Conservation (phyloP, 2,113 vertebrate species). For the Eudorcas thomsonii region DNA sequence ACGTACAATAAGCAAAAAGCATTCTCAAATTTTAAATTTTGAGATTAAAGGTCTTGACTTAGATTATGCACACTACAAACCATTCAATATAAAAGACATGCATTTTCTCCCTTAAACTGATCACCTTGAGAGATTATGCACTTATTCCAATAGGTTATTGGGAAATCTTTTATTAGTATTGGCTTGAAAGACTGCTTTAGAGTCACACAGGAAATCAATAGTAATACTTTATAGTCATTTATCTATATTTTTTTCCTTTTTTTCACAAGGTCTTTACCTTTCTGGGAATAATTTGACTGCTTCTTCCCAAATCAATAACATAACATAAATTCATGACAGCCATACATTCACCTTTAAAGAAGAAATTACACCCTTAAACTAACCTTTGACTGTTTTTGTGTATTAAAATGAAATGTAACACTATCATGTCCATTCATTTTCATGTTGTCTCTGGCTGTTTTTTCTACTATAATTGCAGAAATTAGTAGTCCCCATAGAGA, state of each 20-base stretch:
- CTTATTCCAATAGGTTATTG: background rate
- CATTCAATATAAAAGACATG: background rate
- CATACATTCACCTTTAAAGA: background rate
- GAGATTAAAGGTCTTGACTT: background rate
- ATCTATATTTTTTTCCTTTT: background rate
- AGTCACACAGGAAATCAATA: background rate
- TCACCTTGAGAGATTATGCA: background rate
- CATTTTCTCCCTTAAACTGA: background rate
- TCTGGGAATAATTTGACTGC: conserved; percentile 13
- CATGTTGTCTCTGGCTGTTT: background rate
- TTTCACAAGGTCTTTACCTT: background rate
- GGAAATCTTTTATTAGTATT: background rate
- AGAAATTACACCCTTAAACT: background rate
- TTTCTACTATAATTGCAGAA: background rate
- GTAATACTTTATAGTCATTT: conserved; percentile 3
- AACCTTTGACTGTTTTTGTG: background rate
- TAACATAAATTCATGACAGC: background rate
- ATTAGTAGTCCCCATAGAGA: background rate
- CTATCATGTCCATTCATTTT: background rate
- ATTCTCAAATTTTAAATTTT: background rate
- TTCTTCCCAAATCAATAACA: background rate
- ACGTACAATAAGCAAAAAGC: background rate
- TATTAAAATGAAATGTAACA: background rate
- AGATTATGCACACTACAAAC: background rate
- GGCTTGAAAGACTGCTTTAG: background rate